phyloP scores from a whole-genome alignment of 2,888 invertebrate genomes.

The Sipunculus nudus region DNA sequence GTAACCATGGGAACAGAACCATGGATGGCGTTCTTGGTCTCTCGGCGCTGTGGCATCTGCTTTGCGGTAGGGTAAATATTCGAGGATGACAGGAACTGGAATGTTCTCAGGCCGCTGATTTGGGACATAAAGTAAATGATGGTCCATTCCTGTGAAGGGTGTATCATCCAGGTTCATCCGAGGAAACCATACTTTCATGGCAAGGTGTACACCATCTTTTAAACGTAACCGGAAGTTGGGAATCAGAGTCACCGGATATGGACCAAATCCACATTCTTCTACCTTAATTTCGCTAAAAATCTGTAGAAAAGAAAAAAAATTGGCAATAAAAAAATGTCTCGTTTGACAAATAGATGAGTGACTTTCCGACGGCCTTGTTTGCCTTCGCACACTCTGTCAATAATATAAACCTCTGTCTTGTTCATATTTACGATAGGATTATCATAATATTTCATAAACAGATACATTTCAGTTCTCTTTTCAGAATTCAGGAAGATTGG shows the following conservation, averaged over 20 bases:
- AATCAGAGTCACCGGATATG: slow-evolving; percentile 17
- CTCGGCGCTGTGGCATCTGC: slow-evolving; percentile 30
- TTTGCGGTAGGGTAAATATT: slow-evolving; percentile 41
- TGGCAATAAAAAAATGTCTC: too few relatives aligned
- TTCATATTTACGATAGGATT: too few relatives aligned
- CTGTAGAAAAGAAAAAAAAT: too few relatives aligned
- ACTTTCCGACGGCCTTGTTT: too few relatives aligned
- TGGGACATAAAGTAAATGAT: neutral
- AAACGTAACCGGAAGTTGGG: slow-evolving; percentile 14
- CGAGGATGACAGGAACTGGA: slow-evolving; percentile 35
- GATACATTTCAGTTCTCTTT: too few relatives aligned
- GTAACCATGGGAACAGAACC: slow-evolving; percentile 28
- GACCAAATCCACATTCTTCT: slow-evolving; percentile 16
- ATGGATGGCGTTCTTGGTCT: slow-evolving; percentile 24
- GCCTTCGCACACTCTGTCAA: too few relatives aligned
- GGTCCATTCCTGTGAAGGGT: neutral
- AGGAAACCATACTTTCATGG: slow-evolving; percentile 20
- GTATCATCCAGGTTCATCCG: neutral
- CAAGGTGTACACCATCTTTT: slow-evolving; percentile 15
- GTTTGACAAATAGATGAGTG: too few relatives aligned
- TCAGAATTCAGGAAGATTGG: too few relatives aligned
- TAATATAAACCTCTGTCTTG: too few relatives aligned
- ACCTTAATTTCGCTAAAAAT: neutral
- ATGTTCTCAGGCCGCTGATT: too few relatives aligned
- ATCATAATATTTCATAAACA: too few relatives aligned